These are phyloP conservation scores for Drosophila kambysellisi DNA, from an alignment of 2,888 invertebrate species.

Conservation along the genomic window DNA sequence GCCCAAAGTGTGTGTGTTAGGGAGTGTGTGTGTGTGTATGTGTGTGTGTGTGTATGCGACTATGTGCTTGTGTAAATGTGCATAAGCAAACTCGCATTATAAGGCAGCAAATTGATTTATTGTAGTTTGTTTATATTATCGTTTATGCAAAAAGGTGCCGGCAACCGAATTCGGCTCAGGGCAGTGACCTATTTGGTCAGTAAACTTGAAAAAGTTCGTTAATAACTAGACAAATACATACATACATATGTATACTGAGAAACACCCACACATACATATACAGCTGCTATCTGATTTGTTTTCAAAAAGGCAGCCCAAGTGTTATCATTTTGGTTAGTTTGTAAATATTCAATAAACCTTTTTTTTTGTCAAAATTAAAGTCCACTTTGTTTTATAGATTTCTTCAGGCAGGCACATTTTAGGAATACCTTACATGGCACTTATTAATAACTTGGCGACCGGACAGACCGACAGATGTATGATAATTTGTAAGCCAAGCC, in stretches of 20 bases:
- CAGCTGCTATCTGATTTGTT: neutral
- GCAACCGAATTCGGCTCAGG: constrained; percentile 32
- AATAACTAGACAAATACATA: neutral
- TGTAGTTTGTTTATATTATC: constrained; percentile 45
- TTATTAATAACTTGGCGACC: neutral
- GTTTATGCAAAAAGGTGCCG: constrained; percentile 43
- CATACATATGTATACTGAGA: neutral
- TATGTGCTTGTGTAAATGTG: constrained; percentile 21
- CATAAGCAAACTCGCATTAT: constrained; percentile 50
- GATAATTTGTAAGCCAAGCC: neutral
- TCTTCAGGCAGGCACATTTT: neutral
- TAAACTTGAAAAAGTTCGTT: constrained; percentile 45
- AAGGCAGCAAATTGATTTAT: constrained; percentile 66
- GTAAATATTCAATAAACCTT: neutral
- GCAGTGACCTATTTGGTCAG: constrained; percentile 52
- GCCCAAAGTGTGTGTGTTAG: constrained; percentile 1
- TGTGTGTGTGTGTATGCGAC: constrained; percentile 5
- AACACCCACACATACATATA: neutral
- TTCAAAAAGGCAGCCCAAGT: neutral
- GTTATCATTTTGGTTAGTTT: neutral
- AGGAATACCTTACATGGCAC: neutral
- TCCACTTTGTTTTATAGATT: neutral
- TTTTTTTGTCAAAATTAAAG: neutral
- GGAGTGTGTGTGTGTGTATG: constrained; percentile 6
- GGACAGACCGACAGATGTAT: neutral